phyloP scores from a whole-genome alignment of 2,113 vertebrate species.

The Alouatta palliata region DNA sequence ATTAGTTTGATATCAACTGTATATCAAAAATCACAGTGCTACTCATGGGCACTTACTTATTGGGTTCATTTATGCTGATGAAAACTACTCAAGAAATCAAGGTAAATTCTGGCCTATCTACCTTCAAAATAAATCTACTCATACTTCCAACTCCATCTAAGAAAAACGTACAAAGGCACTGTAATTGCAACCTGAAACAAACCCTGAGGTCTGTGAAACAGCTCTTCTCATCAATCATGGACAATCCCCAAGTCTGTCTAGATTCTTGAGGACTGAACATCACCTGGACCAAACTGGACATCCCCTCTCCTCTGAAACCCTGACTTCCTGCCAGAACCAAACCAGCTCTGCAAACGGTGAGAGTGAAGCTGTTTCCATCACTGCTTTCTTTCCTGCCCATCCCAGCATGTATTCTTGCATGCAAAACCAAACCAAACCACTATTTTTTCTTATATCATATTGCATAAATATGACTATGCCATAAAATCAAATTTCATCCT shows the following conservation, averaged over 20 bases:
- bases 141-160: not conserved
- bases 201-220: not conserved
- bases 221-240: not conserved
- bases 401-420: not conserved
- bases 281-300: not conserved
- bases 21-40: not conserved
- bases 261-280: not conserved
- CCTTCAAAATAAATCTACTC: not conserved
- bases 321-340: not conserved
- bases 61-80: not conserved
- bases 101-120: not conserved
- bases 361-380: not conserved
- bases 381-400: conserved; percentile 16
- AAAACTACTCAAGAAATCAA: conserved; percentile 51
- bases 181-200: not conserved
- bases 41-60: fast-evolving
- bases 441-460: not conserved
- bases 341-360: not conserved
- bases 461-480: not conserved
- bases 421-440: not conserved
- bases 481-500: not conserved
- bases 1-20: not conserved
- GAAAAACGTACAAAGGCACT: not conserved
- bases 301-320: not conserved
- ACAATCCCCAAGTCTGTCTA: not conserved